Conservation (phyloP, 1,140 invertebrate genomes). For the Sminthurinus signatus region DNA sequence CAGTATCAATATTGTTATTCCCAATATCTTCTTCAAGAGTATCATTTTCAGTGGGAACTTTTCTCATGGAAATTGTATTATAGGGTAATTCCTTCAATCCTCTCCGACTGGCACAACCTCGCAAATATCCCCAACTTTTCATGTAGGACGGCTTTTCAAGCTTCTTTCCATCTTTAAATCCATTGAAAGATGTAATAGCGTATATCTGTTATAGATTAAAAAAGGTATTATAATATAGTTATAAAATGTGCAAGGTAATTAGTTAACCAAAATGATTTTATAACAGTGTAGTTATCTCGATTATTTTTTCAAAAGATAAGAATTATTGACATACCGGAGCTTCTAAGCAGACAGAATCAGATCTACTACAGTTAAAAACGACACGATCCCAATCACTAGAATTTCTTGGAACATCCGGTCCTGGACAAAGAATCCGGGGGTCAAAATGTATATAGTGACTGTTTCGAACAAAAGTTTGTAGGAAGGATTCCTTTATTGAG, state of each 20-base stretch:
- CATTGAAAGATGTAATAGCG: constrained; percentile 26
- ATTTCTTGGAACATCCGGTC: constrained; percentile 6
- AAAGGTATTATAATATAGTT: too few species aligned
- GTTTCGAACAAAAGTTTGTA: constrained; percentile 27
- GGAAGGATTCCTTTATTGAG: constrained; percentile 33
- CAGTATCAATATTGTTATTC: too few species aligned
- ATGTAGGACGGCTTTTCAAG: constrained; percentile 17
- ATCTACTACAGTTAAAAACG: constrained; percentile 19
- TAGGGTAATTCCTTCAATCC: constrained; percentile 20
- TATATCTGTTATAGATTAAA: too few species aligned
- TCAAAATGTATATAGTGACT: constrained; percentile 35
- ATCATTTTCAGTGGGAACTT: constrained; percentile 7
- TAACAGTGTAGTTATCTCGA: too few species aligned
- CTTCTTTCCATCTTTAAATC: constrained; percentile 13
- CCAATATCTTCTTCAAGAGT: background rate
- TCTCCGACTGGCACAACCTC: constrained; percentile 35
- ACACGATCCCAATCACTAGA: constrained; percentile 20
- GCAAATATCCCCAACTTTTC: constrained; percentile 21
- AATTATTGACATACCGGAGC: too few species aligned
- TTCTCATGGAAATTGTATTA: constrained; percentile 1
- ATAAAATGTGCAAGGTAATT: too few species aligned
- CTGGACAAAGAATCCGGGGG: constrained; percentile 28
- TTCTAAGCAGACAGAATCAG: constrained; percentile 32
- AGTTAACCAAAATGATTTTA: too few species aligned
- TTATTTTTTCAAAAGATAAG: too few species aligned